Evolutionary conservation across 2,113 vertebrate species (phyloP), one percentile per base, ranked within the genome.

Genomic region (Maccullochella peelii): DNA sequence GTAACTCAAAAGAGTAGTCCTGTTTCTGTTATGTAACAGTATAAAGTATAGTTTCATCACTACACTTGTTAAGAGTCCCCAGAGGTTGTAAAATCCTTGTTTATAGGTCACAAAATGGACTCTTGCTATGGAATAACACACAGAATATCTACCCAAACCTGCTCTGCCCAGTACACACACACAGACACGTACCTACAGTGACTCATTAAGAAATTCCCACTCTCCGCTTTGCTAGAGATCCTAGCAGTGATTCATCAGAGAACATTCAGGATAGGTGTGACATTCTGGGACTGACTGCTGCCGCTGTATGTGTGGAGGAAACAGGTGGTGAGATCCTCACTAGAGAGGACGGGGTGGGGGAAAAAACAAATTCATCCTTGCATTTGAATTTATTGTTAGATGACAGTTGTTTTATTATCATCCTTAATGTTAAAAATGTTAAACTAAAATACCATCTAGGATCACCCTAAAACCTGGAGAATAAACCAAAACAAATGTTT

Each of bases 171-270:
- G 36, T 38, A 8, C 69, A 15, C 14, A 47, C 12, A 69, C 76
- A 8, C 57, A 76, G 21, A 55, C 62, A 80, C 3, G 18, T 42
- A 70, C 54, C 47, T 44, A 72, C 65, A 55, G 15, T 89, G 91
- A 92, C 61, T 89, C 73, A 85, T 82, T 80, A 50, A 88, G 74
- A 91, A 86, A 85, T 84, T 73, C 78, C 83, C 76, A 71, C 66
- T 77, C 49, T 57, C 27, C 42, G n/a, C 61, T 84, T 77, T 20
- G 73, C 72, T 6, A 9, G 42, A 80, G 58, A 67, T 61, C 50
- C 67, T 67, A 49, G 38, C 59, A 50, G 73, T 88, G 89, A 89
- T 44, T 91, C 85, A 87, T 50, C 49, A n/a, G 42, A 59, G 47
- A 79, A 88, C 83, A 69, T 59, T 66, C 55, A 74, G 82, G 33